These are phyloP conservation scores for Phaethon lepturus DNA, from an alignment of 2,113 vertebrate species.

Conservation along the genomic window DNA sequence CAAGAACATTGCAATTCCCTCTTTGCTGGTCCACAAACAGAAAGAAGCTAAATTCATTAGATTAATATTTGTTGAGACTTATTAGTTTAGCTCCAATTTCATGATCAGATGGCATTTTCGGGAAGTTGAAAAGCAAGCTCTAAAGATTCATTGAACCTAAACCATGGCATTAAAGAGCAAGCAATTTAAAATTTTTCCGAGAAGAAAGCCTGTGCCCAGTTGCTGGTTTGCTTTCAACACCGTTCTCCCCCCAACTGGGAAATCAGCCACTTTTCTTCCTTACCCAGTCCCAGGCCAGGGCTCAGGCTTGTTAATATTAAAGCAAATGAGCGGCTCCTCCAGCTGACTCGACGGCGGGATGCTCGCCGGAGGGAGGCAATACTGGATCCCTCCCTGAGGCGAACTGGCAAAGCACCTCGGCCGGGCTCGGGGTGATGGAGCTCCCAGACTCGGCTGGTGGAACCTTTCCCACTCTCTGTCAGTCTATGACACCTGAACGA, in stretches of 20 bases:
- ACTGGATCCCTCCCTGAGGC: too few species aligned
- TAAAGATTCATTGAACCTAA: neutral
- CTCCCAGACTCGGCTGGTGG: neutral
- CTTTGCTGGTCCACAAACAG: slow-evolving; percentile 50
- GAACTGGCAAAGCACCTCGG: neutral
- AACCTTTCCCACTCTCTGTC: neutral
- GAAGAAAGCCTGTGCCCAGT: neutral
- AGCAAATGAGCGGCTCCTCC: neutral
- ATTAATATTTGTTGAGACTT: slow-evolving; percentile 64
- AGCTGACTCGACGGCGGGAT: fast-evolving
- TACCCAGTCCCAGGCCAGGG: neutral
- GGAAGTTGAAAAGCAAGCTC: neutral
- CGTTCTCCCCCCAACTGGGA: fast-evolving
- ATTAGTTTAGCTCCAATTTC: slow-evolving; percentile 64
- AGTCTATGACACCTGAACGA: too few species aligned
- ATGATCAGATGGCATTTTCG: slow-evolving; percentile 22
- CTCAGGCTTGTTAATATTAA: neutral
- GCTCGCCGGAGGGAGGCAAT: neutral
- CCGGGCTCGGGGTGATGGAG: neutral
- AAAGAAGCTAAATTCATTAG: slow-evolving; percentile 59
- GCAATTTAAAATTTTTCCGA: neutral
- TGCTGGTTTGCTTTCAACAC: neutral
- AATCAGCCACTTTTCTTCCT: neutral
- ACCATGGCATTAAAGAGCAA: neutral
- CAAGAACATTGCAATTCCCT: slow-evolving; percentile 39